Percentiles rank a stretch among this genome's conserved stretches.
These are phyloP conservation scores for Lutjanus campechanus DNA, from an alignment of 2,797 vertebrate genomes.

Conservation along the genomic window DNA sequence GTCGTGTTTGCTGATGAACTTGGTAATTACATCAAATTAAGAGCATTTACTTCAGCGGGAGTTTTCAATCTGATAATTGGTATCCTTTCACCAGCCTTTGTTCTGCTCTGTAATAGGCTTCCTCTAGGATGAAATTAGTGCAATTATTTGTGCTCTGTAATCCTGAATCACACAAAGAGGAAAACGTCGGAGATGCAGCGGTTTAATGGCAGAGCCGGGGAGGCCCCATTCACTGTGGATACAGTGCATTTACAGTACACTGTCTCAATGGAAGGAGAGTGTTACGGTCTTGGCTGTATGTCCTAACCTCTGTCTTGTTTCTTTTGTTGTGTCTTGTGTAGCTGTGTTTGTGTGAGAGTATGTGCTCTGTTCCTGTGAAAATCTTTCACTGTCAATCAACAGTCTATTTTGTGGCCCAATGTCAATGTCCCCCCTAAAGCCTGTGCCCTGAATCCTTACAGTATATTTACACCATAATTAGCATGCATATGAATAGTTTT, in stretches of 20 bases:
- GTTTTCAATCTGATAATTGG: conserved; percentile 75
- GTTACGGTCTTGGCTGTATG: not conserved
- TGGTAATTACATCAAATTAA: conserved; percentile 82
- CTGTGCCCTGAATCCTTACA: too few relatives aligned
- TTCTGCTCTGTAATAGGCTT: conserved; percentile 67
- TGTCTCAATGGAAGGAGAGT: not conserved
- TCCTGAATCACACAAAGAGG: conserved; percentile 56
- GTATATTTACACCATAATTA: too few relatives aligned
- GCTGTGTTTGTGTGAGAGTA: too few relatives aligned
- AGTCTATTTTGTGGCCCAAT: too few relatives aligned
- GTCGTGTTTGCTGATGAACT: conserved; percentile 74
- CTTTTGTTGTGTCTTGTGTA: too few relatives aligned
- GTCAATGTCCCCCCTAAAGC: too few relatives aligned
- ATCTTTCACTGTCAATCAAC: not conserved
- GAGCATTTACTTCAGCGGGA: conserved; percentile 69
- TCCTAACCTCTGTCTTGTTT: too few relatives aligned
- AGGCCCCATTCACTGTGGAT: not conserved
- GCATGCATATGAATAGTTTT: too few relatives aligned
- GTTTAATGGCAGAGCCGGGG: conserved; percentile 1
- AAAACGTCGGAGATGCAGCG: conserved; percentile 28
- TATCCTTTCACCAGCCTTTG: conserved; percentile 67
- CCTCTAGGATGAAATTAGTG: conserved; percentile 62
- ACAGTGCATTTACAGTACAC: conserved; percentile 4
- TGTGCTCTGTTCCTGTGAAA: not conserved
- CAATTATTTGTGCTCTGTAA: conserved; percentile 70